Evolutionary conservation across 1,140 invertebrate genomes (phyloP).

Genomic region (Agrilus planipennis): DNA sequence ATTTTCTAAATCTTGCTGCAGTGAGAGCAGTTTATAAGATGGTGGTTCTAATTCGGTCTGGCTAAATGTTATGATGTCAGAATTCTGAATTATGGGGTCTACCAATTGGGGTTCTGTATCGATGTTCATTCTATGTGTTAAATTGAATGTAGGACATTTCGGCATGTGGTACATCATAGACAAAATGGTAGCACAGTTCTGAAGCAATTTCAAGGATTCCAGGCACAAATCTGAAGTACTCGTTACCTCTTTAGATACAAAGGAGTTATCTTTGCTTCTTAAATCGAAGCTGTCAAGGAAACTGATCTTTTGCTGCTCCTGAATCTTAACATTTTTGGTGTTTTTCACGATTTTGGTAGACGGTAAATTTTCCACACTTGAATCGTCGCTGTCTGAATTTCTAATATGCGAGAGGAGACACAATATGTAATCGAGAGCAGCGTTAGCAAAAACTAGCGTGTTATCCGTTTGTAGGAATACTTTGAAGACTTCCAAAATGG

Average conservation of each 20-base stretch:
- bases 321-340: constrained; percentile 6
- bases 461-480: constrained; percentile 88
- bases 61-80: constrained; percentile 43
- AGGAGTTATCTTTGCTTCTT: constrained; percentile 12
- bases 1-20: constrained; percentile 41
- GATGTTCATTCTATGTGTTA: constrained; percentile 74
- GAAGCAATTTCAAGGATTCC: constrained; percentile 74
- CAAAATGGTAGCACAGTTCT: constrained; percentile 74
- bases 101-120: constrained; percentile 66
- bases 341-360: not conserved
- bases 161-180: constrained; percentile 91
- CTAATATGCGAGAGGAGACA: constrained; percentile 68
- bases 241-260: constrained; percentile 6
- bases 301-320: constrained; percentile 8
- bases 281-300: constrained; percentile 10
- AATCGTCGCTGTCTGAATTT: constrained; percentile 34
- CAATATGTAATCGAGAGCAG: constrained; percentile 82
- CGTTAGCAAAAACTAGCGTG: constrained; percentile 84
- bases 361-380: constrained; percentile 8
- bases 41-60: constrained; percentile 39
- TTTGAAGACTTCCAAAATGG: constrained; percentile 83
- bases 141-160: constrained; percentile 84
- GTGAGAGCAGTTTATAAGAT: constrained; percentile 47
- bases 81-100: constrained; percentile 72
- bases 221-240: constrained; percentile 56